These are phyloP conservation scores for Cheilosia pagana DNA, from an alignment of 2,888 invertebrate genomes.

Conservation along the genomic window DNA sequence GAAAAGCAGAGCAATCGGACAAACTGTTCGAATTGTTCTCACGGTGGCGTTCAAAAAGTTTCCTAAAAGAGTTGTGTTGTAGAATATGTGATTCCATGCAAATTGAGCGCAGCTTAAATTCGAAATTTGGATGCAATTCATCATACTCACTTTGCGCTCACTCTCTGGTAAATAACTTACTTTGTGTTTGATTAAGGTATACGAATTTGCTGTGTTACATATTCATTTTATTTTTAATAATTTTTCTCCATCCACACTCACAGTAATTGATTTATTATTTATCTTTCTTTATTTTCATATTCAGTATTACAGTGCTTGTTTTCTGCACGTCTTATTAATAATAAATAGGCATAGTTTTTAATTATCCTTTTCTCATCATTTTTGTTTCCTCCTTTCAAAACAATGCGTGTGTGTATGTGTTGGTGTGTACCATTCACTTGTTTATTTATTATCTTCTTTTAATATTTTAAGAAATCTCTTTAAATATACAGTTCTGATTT, in stretches of 20 bases:
- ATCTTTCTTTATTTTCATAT: conserved; percentile 26
- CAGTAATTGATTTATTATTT: conserved; percentile 43
- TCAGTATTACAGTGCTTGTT: conserved; percentile 27
- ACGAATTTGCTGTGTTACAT: conserved; percentile 20
- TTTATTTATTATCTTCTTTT: conserved; percentile 24
- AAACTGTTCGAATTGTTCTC: no score
- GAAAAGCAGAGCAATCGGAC: no score
- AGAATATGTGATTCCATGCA: no score
- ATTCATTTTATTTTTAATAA: conserved; percentile 59
- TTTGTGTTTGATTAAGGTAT: neutral
- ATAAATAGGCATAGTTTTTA: conserved; percentile 58
- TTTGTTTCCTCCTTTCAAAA: conserved; percentile 20
- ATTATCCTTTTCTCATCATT: neutral
- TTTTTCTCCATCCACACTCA: conserved; percentile 25
- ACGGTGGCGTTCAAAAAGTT: no score
- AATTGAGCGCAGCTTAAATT: no score
- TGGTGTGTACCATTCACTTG: conserved; percentile 8
- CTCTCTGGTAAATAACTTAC: no score
- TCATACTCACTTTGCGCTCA: no score
- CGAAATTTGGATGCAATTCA: no score
- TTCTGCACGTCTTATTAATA: conserved; percentile 34
- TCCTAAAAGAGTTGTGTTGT: no score
- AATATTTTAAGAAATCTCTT: conserved; percentile 51
- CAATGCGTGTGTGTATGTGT: conserved; percentile 50
- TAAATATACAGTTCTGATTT: conserved; percentile 66